phyloP scores from a whole-genome alignment of 2,888 invertebrate genomes.

The Scaptodrosophila latifasciaeformis region DNA sequence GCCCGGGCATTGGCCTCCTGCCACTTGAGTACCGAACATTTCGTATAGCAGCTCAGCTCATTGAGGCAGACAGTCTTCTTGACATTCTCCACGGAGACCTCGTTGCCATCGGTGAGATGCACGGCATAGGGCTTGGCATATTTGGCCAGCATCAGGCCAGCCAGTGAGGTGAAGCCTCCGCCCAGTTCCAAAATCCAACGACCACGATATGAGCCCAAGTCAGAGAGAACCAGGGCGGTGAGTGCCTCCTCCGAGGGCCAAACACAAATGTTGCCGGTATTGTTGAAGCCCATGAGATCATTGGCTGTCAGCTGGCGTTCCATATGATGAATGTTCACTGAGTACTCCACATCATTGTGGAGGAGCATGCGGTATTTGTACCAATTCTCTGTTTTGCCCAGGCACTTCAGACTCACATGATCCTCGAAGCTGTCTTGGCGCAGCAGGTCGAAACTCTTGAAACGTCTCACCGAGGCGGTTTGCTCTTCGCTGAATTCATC shows the following conservation, averaged over 20 bases:
- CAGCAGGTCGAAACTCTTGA: constrained; percentile 78
- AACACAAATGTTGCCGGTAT: constrained; percentile 86
- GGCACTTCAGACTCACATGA: constrained; percentile 72
- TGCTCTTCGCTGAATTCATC: constrained; percentile 72
- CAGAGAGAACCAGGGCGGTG: constrained; percentile 81
- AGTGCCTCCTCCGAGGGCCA: constrained; percentile 88
- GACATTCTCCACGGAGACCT: constrained; percentile 84
- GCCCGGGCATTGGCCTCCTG: constrained; percentile 71
- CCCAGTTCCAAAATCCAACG: constrained; percentile 86
- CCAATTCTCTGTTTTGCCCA: constrained; percentile 77
- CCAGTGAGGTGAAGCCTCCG: constrained; percentile 89
- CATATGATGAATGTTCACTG: constrained; percentile 79
- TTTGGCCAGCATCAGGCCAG: constrained; percentile 83
- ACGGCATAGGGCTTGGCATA: constrained; percentile 80
- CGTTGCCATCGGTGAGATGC: constrained; percentile 87
- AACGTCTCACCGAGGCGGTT: constrained; percentile 78
- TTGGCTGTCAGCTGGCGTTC: constrained; percentile 80
- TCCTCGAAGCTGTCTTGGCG: constrained; percentile 76
- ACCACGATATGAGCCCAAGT: constrained; percentile 80
- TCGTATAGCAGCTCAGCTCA: constrained; percentile 77
- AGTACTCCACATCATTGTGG: constrained; percentile 75
- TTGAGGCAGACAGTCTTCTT: constrained; percentile 81
- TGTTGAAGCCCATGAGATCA: constrained; percentile 87
- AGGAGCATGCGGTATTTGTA: constrained; percentile 79
- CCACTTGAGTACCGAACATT: constrained; percentile 78